Evolutionary conservation across 1,140 invertebrate genomes (phyloP).

Genomic region (Cryptotermes secundus): DNA sequence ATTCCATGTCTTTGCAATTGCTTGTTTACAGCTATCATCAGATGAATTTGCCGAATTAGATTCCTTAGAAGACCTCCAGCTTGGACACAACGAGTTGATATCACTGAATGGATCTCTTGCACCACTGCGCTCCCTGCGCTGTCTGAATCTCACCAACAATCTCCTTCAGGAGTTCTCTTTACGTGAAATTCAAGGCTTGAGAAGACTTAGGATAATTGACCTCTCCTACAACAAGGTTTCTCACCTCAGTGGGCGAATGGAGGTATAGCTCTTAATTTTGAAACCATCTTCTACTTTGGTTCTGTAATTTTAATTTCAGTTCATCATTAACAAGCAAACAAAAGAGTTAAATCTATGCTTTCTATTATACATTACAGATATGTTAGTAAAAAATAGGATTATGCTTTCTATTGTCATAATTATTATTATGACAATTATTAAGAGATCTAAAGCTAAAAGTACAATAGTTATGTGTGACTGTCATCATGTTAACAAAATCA

Average conservation of each 20-base stretch:
- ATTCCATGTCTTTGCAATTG: no score
- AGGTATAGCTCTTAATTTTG: conserved; percentile 51
- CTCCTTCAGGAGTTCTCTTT: conserved; percentile 73
- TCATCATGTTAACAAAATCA: no score
- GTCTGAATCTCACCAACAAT: conserved; percentile 73
- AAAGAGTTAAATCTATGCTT: no score
- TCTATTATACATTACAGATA: no score
- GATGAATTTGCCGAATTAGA: conserved; percentile 72
- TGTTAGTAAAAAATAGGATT: no score
- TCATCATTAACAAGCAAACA: no score
- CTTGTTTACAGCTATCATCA: conserved; percentile 59
- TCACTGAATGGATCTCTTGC: conserved; percentile 61
- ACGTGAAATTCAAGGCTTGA: conserved; percentile 69
- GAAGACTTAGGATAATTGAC: conserved; percentile 64
- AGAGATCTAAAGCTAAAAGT: no score
- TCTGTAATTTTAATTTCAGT: no score
- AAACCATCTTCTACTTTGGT: no score
- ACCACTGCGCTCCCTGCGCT: conserved; percentile 62
- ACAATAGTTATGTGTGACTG: no score
- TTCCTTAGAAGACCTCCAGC: conserved; percentile 62
- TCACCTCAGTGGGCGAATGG: conserved; percentile 62
- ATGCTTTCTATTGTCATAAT: no score
- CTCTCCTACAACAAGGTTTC: conserved; percentile 73
- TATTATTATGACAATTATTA: no score
- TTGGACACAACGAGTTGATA: conserved; percentile 68